phyloP scores from a whole-genome alignment of 2,797 vertebrate species.

The Syncerus caffer region DNA sequence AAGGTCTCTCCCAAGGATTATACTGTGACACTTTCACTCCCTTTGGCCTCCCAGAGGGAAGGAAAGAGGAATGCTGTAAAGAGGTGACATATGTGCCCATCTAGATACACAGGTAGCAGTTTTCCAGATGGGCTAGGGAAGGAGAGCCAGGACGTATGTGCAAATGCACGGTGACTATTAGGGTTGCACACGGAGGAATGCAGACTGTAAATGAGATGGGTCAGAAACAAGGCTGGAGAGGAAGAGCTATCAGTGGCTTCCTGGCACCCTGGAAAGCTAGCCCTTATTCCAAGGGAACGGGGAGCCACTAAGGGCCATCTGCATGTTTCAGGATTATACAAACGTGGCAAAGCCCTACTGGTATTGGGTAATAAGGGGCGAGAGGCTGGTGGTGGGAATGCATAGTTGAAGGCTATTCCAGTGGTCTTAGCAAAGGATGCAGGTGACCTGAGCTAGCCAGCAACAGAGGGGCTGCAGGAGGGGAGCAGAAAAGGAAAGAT shows the following conservation, averaged over 20 bases:
- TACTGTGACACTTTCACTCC: neutral
- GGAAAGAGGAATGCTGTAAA: neutral
- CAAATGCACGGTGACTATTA: neutral
- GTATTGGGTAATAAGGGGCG: neutral
- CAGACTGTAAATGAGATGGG: neutral
- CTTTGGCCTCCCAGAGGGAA: neutral
- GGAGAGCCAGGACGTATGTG: neutral
- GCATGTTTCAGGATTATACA: neutral
- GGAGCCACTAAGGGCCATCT: neutral
- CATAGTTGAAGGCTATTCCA: neutral
- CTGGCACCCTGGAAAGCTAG: neutral
- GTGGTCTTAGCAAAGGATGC: neutral
- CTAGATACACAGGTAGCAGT: neutral
- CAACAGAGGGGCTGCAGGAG: neutral
- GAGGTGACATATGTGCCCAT: neutral
- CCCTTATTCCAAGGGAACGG: neutral
- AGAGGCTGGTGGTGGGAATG: neutral
- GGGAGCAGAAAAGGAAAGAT: neutral
- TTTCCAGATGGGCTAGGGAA: neutral
- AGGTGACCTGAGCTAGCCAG: neutral
- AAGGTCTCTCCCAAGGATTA: neutral
- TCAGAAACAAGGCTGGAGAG: neutral
- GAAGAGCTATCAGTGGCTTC: neutral
- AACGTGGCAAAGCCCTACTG: neutral
- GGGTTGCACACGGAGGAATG: neutral